A percentile compares a stretch with the other conserved stretches of the same genome.
Evolutionary conservation across 2,797 vertebrate genomes (phyloP).

Genomic region (Sardinella longiceps): DNA sequence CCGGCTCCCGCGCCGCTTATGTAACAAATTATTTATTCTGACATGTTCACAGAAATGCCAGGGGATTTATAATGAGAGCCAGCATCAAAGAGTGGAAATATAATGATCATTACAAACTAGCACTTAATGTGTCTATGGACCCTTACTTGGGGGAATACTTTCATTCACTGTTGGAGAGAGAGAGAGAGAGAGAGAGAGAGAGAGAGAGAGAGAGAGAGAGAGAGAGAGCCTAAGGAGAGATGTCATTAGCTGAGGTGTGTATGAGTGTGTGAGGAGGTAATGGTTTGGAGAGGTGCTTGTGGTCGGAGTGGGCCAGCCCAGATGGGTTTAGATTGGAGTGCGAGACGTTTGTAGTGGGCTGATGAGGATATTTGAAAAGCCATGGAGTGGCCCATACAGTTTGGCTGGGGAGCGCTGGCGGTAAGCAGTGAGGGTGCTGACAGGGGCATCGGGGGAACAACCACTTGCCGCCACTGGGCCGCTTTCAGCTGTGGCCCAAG

Average conservation of each 20-base stretch:
- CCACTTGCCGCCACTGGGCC: neutral
- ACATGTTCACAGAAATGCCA: constrained; percentile 30
- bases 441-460: neutral
- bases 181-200: neutral
- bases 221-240: neutral
- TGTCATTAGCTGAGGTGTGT: constrained; percentile 7
- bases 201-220: neutral
- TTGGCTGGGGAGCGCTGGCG: neutral
- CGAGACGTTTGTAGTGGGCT: neutral
- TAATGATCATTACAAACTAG: constrained; percentile 30
- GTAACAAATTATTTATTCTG: constrained; percentile 44
- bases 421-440: neutral
- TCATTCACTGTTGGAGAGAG: neutral
- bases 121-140: neutral
- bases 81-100: constrained; percentile 25
- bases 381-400: neutral
- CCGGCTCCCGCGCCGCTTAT: constrained; percentile 32
- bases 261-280: neutral
- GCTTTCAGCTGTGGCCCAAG: neutral
- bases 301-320: neutral
- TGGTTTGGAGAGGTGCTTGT: neutral
- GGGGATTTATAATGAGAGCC: constrained; percentile 18
- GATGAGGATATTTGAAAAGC: neutral
- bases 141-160: neutral
- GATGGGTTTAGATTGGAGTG: neutral